A percentile compares a stretch with the other conserved stretches of the same genome.
phyloP scores from a whole-genome alignment of 2,888 invertebrate species.

The Cephus nigrinus region DNA sequence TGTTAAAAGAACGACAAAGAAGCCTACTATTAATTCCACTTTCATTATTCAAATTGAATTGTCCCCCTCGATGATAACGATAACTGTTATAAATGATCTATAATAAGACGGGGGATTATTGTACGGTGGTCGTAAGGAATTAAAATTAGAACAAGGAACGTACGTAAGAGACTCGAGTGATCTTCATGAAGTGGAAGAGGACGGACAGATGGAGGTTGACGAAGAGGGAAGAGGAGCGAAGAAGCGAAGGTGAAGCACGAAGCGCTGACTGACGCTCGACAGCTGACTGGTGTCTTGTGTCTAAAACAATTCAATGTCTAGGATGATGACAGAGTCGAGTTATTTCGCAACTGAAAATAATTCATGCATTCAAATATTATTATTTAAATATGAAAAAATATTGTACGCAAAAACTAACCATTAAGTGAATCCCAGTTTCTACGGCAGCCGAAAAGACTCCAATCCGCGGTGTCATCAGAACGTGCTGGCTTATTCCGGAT shows the following conservation, averaged over 20 bases:
- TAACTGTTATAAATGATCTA: neutral
- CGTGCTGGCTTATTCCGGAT: neutral
- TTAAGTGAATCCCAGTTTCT: neutral
- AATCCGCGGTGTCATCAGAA: neutral
- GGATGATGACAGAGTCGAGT: neutral
- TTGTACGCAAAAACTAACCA: neutral
- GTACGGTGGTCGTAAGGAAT: slow-evolving; percentile 33
- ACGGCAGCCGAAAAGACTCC: neutral
- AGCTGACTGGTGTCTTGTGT: slow-evolving; percentile 42
- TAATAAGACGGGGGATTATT: neutral
- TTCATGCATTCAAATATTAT: neutral
- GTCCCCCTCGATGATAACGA: neutral
- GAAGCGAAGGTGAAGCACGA: slow-evolving; percentile 34
- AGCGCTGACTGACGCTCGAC: slow-evolving; percentile 50
- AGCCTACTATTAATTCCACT: neutral
- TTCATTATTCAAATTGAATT: neutral
- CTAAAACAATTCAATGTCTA: neutral
- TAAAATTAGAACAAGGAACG: slow-evolving; percentile 37
- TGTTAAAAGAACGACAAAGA: neutral
- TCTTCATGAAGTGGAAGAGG: neutral
- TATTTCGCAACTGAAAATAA: neutral
- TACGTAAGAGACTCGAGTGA: neutral
- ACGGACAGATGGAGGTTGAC: neutral
- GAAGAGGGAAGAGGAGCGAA: neutral
- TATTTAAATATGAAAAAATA: neutral